Evolutionary conservation across 2,888 invertebrate genomes (phyloP).

Genomic region (Heliconius ismenius): DNA sequence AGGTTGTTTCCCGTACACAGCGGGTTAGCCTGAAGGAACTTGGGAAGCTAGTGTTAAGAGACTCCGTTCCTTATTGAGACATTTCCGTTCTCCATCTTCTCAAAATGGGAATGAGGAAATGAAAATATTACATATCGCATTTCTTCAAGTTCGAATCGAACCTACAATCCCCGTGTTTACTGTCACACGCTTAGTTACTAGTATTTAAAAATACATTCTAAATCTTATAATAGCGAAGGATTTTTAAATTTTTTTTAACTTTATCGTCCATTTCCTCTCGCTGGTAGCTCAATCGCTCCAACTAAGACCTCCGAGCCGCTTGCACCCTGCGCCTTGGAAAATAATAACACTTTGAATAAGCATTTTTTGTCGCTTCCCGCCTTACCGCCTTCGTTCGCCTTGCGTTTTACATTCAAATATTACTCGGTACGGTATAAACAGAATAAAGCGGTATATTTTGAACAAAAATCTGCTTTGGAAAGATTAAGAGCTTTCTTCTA

Average conservation of each 20-base stretch:
- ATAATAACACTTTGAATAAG: constrained; percentile 81
- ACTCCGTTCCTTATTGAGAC: too few relatives aligned
- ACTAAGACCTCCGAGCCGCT: constrained; percentile 45
- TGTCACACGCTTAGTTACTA: too few relatives aligned
- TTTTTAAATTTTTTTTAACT: not conserved
- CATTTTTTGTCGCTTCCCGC: constrained; percentile 66
- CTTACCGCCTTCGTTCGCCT: constrained; percentile 44
- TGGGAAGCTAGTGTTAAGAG: not conserved
- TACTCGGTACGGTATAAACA: constrained; percentile 36
- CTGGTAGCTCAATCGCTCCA: constrained; percentile 47
- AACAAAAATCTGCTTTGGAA: constrained; percentile 8
- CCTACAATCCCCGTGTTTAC: too few relatives aligned
- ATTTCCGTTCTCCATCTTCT: too few relatives aligned
- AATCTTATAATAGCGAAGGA: not conserved
- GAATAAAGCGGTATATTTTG: constrained; percentile 22
- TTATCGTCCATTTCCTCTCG: not conserved
- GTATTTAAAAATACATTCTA: not conserved
- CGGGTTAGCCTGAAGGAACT: too few relatives aligned
- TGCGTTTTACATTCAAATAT: constrained; percentile 65
- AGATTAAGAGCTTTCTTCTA: constrained; percentile 13
- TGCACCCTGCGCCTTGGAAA: constrained; percentile 61
- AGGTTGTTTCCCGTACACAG: too few relatives aligned
- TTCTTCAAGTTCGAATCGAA: too few relatives aligned
- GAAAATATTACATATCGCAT: too few relatives aligned
- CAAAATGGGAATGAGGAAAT: too few relatives aligned